Base-by-base conservation (phyloP, 1,140 invertebrate genomes). In the Plectus sambesii region DNA sequence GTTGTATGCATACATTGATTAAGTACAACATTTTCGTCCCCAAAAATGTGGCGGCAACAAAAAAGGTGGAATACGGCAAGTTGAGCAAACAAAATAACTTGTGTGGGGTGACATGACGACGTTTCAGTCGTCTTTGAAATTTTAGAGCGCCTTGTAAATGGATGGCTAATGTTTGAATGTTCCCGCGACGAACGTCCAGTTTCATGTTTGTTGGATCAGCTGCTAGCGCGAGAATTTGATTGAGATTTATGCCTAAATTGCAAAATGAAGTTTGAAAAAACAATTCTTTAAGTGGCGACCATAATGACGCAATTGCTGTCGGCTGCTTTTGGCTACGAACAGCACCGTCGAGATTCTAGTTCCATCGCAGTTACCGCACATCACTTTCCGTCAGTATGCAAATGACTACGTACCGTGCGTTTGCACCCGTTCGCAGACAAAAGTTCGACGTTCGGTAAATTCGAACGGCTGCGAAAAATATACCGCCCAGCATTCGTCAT, bases 191-290 rank as follows among this genome's bases (percentile, higher is more conserved):
- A 42, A 58, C 53, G 4, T 58, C 54, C 19, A 49, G 54, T 35
- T 58, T 57, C 40, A 58, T 58, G 35, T 58, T 58, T 27, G 51
- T 56, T 2, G 53, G 47, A 29, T 58, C 54, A 1, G 56, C 47
- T 2, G 56, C 47, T 2, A 58, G 30, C 19, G 50, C 53, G 15
- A 58, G 44, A 22, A 58, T 47, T 20, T 58, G 53, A 30, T 53
- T 47, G 33, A 58, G 47, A 43, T 58, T 56, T 17, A 58, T 58
- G 26, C 56, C 56, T 56, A 39, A 15, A 3, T 5, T 15, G 20
- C 6, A 25, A n/a, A n/a, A n/a, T n/a, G n/a, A n/a, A n/a, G n/a
- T n/a, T n/a, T n/a, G n/a, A n/a, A n/a, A n/a, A n/a, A n/a, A n/a
- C n/a, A n/a, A n/a, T n/a, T n/a, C n/a, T n/a, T n/a, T n/a, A n/a